Base-by-base conservation (phyloP, 1,140 invertebrate species). In the Diprion similis region DNA sequence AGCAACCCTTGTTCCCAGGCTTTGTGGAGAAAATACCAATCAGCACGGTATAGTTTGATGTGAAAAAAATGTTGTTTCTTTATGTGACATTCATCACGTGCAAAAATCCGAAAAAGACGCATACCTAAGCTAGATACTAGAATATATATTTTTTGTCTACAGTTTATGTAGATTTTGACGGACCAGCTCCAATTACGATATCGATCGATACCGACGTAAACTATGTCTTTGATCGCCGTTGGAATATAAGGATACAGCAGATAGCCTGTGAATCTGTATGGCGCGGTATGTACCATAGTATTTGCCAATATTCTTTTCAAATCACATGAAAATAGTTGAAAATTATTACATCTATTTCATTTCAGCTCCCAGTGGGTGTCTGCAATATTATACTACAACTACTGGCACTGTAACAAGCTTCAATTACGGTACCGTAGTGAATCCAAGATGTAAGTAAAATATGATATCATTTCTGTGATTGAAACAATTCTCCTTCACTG, bases 11-110 rank as follows among this genome's bases (percentile, higher is more conserved):
- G 91, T 94, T 2, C 93, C 94, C 0, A 84, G 87, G 19, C 90
- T 96, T 71, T 97, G 95, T 83, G 95, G 95, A 10, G 92, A 94
- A 80, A 95, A 95, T 86, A 90, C 90, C 0, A 94, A 94, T 10
- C 94, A 95, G 83, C 95, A 96, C 82, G 86, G 91, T 91, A 85
- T 85, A 78, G 74, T 48, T 73, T 19, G 15, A 15, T 7, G 68
- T 24, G 11, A 17, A 15, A 37, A 37, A 37, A 37, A 37, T 37
- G 24, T 37, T 37, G 24, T 3, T 1, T 37, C 24, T 37, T 37
- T 37, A 51, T 75, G 11, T 10, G 67, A 48, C 17, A 70, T 75
- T 66, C 0, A 68, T 64, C 64, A 19, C 59, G 17, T 66, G 8
- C 17, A 59, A 68, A 17, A 71, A 69, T 37, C 17, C 45, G 11